Evolutionary conservation across 2,113 vertebrate species (phyloP).

Genomic region (Chinchilla lanigera): DNA sequence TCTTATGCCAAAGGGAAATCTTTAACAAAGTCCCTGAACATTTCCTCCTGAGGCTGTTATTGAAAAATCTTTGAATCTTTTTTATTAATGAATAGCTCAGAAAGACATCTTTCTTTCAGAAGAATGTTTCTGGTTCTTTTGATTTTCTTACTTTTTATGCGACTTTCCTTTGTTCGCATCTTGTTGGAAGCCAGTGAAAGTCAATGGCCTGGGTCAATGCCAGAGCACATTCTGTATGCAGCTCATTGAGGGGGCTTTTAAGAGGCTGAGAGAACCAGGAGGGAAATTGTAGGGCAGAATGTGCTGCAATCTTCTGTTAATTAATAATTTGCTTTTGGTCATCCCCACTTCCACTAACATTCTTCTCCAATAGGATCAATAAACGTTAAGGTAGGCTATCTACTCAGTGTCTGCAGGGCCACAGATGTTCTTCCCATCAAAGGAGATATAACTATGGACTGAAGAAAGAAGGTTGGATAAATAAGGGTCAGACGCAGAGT

Average conservation of each 20-base stretch:
- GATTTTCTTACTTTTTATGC: slow-evolving; percentile 53
- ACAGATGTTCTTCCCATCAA: neutral
- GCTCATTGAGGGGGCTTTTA: neutral
- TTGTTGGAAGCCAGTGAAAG: slow-evolving; percentile 36
- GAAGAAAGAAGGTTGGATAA: neutral
- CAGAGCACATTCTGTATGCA: neutral
- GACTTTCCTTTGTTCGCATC: slow-evolving; percentile 52
- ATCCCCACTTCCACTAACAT: neutral
- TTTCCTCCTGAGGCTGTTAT: neutral
- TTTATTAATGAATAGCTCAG: slow-evolving; percentile 57
- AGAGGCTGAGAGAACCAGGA: neutral
- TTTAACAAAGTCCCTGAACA: slow-evolving; percentile 23
- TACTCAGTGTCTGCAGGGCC: neutral
- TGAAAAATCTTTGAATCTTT: slow-evolving; percentile 66
- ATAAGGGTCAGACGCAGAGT: neutral
- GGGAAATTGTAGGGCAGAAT: slow-evolving; percentile 9
- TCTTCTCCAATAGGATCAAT: slow-evolving; percentile 18
- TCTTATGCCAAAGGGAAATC: slow-evolving; percentile 52
- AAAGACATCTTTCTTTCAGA: slow-evolving; percentile 14
- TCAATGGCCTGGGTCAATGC: slow-evolving; percentile 7
- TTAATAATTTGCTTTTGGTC: slow-evolving; percentile 13
- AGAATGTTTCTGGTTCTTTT: slow-evolving; percentile 46
- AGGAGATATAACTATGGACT: slow-evolving; percentile 2
- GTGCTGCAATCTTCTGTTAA: neutral
- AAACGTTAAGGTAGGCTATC: slow-evolving; percentile 37